These are phyloP conservation scores for Trachelus iudaicus DNA, from an alignment of 2,888 invertebrate species.

Conservation along the genomic window DNA sequence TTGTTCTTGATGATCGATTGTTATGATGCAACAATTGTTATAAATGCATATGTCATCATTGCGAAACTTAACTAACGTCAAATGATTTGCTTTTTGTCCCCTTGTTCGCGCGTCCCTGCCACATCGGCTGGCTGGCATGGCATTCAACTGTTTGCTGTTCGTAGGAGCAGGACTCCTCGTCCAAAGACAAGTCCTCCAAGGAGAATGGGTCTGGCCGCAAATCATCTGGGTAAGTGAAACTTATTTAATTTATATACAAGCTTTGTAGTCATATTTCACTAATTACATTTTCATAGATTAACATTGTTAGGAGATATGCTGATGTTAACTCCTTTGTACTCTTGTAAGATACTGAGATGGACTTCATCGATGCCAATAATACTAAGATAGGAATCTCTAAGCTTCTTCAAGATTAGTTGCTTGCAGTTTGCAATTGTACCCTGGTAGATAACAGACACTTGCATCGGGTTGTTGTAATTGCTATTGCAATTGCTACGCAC, in stretches of 20 bases:
- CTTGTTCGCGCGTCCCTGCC: constrained; percentile 64
- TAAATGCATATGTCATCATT: constrained; percentile 9
- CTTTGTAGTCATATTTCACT: neutral
- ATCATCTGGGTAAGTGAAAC: constrained; percentile 68
- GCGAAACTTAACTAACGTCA: constrained; percentile 48
- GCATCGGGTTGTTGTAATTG: neutral
- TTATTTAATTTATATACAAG: constrained; percentile 10
- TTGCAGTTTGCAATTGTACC: neutral
- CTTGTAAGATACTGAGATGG: neutral
- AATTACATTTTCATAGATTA: neutral
- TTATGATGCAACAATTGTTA: neutral
- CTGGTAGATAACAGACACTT: neutral
- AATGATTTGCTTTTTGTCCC: constrained; percentile 64
- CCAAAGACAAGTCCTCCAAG: constrained; percentile 67
- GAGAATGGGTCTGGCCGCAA: constrained; percentile 72
- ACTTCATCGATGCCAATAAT: neutral
- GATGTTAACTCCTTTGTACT: neutral
- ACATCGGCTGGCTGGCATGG: constrained; percentile 63
- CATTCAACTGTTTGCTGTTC: constrained; percentile 65
- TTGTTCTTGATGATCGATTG: neutral
- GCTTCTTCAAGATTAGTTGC: neutral
- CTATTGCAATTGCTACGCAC: neutral
- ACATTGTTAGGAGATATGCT: neutral
- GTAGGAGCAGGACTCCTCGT: constrained; percentile 62
- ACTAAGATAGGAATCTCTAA: neutral